Base-by-base conservation (phyloP, 2,888 invertebrate species). In the Diaphora mendica region DNA sequence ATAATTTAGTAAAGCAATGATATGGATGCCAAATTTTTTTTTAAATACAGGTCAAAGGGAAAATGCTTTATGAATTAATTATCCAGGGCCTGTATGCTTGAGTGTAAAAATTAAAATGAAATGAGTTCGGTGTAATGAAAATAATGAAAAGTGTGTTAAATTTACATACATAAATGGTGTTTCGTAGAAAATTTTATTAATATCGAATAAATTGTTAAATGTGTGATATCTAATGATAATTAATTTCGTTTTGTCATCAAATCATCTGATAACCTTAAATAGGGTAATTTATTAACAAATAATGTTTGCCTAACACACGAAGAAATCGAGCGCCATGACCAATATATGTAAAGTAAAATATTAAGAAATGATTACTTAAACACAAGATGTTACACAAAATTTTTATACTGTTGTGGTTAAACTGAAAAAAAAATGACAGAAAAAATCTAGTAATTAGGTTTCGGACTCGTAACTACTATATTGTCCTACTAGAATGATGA, bases 211-310 rank as follows among this genome's bases (percentile, higher is more conserved):
- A 35, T 62, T 67, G 13, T 26, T 55, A 67, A 3, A 30, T 42
- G 39, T n/a, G n/a, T n/a, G n/a, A n/a, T n/a, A n/a, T n/a, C n/a
- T n/a, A n/a, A n/a, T n/a, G n/a, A n/a, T n/a, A n/a, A n/a, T n/a
- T n/a, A n/a, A n/a, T 44, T 67, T 33, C 55, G 11, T 67, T 72
- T 62, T 67, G 33, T 17, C 42, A 67, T 17, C 62, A 33, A 68
- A 62, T 68, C 17, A 42, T 44, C 7, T 44, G 30, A 17, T 26
- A 20, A 17, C 13, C 59, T 62, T 26, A 62, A 67, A 44, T 20
- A 48, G 17, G 30, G 30, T 4, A 20, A 44, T 48, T 20, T 30
- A 30, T 67, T 48, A 20, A 48, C 44, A 30, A 67, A 67, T 30
- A 66, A 44, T 67, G 20, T 44, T 44, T 67, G 9, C 44, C 3